These are phyloP conservation scores for Phrynocephalus vlangalii DNA, from an alignment of 2,797 vertebrate species.

Conservation along the genomic window DNA sequence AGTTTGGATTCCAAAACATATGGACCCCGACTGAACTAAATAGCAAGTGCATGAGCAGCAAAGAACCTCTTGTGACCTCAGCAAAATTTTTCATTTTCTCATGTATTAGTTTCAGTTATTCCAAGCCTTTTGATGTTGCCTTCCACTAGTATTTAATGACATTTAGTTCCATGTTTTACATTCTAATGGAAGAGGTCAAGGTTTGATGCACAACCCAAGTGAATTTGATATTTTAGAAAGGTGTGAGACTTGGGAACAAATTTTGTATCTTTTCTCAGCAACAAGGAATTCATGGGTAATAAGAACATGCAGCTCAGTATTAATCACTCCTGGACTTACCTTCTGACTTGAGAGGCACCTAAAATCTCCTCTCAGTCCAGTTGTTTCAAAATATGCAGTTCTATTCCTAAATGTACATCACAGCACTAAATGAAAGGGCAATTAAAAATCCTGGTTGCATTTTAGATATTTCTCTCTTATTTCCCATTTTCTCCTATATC, in stretches of 20 bases:
- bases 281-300: neutral
- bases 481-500: neutral
- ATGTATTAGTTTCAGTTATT: slow-evolving; percentile 36
- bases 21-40: slow-evolving; percentile 49
- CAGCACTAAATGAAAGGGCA: neutral
- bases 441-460: too few species aligned
- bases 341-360: too few species aligned
- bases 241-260: slow-evolving; percentile 24
- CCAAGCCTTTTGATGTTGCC: slow-evolving; percentile 44
- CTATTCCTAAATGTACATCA: neutral
- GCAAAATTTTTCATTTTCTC: slow-evolving; percentile 41
- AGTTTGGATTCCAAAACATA: slow-evolving; percentile 57
- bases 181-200: slow-evolving; percentile 40
- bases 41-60: slow-evolving; percentile 33
- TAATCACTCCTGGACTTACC: neutral
- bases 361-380: neutral
- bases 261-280: slow-evolving; percentile 14
- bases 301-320: neutral
- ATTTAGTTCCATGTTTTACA: slow-evolving; percentile 34
- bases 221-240: slow-evolving; percentile 55
- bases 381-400: neutral
- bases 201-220: slow-evolving; percentile 49
- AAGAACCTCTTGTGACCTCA: slow-evolving; percentile 42
- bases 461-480: neutral
- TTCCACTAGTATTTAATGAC: slow-evolving; percentile 38